A percentile compares a stretch with the other conserved stretches of the same genome.
Evolutionary conservation across 2,888 invertebrate species (phyloP).

Genomic region (Alloscopus bannaensis): DNA sequence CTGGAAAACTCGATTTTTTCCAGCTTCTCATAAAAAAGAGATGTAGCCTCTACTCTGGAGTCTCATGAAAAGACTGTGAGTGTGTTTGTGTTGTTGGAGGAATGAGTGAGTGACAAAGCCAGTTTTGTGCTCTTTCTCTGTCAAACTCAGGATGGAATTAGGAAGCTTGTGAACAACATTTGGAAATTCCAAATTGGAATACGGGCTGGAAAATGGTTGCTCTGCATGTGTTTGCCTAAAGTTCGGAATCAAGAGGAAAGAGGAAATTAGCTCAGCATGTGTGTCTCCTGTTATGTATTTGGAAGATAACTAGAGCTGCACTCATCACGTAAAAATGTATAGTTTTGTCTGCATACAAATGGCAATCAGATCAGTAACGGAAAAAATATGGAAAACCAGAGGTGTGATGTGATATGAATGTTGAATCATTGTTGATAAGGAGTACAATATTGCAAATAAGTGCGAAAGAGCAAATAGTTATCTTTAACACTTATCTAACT

Average conservation of each 20-base stretch:
- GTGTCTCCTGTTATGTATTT: too few species aligned
- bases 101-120: slow-evolving; percentile 31
- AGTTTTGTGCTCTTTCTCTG: slow-evolving; percentile 21
- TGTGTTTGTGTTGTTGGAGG: too few species aligned
- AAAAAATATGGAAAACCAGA: not conserved
- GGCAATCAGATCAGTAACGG: not conserved
- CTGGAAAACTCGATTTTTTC: not conserved
- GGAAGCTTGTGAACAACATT: not conserved
- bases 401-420: too few species aligned
- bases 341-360: not conserved
- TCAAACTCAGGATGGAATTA: slow-evolving; percentile 28
- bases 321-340: slow-evolving; percentile 1
- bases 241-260: not conserved
- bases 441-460: too few species aligned
- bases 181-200: too few species aligned
- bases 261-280: slow-evolving; percentile 5
- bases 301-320: not conserved
- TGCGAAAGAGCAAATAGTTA: too few species aligned
- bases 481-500: too few species aligned
- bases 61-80: too few species aligned
- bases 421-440: too few species aligned
- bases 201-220: not conserved
- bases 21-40: too few species aligned
- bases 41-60: too few species aligned
- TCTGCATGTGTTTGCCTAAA: not conserved